Base-by-base conservation (phyloP, 1,140 invertebrate genomes). In the Rhopalosiphum padi region DNA sequence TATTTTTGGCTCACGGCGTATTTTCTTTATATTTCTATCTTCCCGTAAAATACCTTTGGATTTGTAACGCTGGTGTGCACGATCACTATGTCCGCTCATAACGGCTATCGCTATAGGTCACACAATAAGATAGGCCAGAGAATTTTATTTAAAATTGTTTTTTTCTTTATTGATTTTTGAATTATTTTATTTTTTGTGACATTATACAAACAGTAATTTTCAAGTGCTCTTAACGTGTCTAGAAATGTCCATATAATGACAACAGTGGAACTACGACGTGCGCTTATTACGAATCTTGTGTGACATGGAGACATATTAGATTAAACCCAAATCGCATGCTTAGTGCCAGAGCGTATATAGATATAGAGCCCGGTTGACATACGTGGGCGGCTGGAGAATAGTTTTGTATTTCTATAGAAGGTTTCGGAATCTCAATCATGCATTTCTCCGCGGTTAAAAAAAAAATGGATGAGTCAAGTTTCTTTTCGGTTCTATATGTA, bases 281-380 rank as follows among this genome's bases (percentile, higher is more conserved):
- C 41, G 22, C 23, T 85, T 77, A 77, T 85, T 41, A 85, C 83
- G 41, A 85, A 87, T 53, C 21, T 51, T 22, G 30, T 43, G 48
- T 89, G 48, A 89, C 87, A 51, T 23, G 30, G 35, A 53, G 35
- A 53, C 48, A 89, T 53, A 89, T 89, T 89, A 53, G n/a, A 53
- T 53, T 53, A 53, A 89, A 89, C 48, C 87, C 46, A 53, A 89
- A 53, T 89, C 87, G 6, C 22, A n/a, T 46, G 43, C 25, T n/a
- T 46, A n/a, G 15, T 48, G 5, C 15, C 43, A n/a, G 8, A 15
- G 1, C 30, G 46, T 48, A 85, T 25, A 5, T 77, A n/a, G 60
- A 77, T 77, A 77, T 77, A n/a, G 60, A 77, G 15, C 30, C 30
- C 4, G 15, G 83, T 41, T 85, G 37, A 83, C 35, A 83, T 22